phyloP scores from a whole-genome alignment of 1,140 invertebrate genomes.

The Thalassaphorura encarpata region DNA sequence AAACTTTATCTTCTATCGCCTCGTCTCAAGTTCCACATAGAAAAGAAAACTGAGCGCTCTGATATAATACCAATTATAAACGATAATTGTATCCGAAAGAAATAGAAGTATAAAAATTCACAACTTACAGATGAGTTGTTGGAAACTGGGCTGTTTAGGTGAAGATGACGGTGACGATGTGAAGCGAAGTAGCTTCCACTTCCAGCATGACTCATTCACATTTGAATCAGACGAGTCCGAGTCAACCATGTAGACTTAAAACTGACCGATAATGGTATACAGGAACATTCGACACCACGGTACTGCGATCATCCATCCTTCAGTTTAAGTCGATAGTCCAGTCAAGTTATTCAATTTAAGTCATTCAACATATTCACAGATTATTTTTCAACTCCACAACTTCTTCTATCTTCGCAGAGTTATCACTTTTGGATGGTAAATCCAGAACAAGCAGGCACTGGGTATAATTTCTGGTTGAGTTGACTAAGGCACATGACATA shows the following conservation, averaged over 20 bases:
- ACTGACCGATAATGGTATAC: background rate
- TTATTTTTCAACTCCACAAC: too few species aligned
- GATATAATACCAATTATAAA: background rate
- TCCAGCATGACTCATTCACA: slow-evolving; percentile 28
- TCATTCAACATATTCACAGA: background rate
- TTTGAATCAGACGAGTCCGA: slow-evolving; percentile 20
- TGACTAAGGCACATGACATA: too few species aligned
- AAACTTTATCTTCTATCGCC: background rate
- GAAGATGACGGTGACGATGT: background rate
- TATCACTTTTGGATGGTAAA: too few species aligned
- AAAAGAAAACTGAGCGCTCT: background rate
- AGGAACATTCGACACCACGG: background rate
- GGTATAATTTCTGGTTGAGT: too few species aligned
- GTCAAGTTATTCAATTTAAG: background rate
- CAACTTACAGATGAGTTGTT: slow-evolving; percentile 23
- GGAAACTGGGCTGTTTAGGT: slow-evolving; percentile 10
- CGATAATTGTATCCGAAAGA: background rate
- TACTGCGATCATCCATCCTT: background rate
- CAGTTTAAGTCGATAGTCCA: background rate
- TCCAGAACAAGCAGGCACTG: too few species aligned
- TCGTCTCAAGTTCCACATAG: background rate
- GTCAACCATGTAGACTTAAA: slow-evolving; percentile 17
- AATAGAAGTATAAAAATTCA: background rate
- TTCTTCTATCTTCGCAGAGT: too few species aligned
- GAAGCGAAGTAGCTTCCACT: slow-evolving; percentile 20